phyloP scores from a whole-genome alignment of 1,140 invertebrate species.

The Brachionus koreanus region DNA sequence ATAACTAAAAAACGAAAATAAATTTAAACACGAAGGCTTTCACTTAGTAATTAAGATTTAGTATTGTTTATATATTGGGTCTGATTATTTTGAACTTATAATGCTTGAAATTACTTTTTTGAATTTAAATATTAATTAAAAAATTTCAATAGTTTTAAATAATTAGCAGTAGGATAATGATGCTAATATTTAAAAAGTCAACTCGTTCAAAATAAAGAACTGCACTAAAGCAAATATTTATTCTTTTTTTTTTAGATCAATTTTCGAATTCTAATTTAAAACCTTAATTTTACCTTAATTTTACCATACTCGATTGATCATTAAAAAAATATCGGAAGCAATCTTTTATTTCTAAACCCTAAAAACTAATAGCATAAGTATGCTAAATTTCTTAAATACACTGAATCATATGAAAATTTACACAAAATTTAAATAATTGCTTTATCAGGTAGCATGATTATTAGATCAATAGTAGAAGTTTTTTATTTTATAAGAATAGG shows the following conservation, averaged over 20 bases:
- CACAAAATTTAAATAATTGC: neutral
- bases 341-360: neutral
- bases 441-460: neutral
- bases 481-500: too few species aligned
- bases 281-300: neutral
- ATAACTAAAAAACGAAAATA: slow-evolving; percentile 18
- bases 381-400: neutral
- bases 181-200: neutral
- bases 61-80: neutral
- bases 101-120: neutral
- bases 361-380: neutral
- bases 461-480: neutral
- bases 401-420: neutral
- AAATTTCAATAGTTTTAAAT: slow-evolving; percentile 29
- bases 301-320: neutral
- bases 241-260: neutral
- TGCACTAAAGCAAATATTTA: neutral
- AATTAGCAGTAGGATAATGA: neutral
- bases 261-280: neutral
- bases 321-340: neutral
- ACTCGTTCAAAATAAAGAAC: neutral
- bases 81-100: slow-evolving; percentile 23
- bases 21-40: neutral
- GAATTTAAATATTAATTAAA: slow-evolving; percentile 1
- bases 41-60: slow-evolving; percentile 13